Conservation (phyloP, 2,113 vertebrate species). For the Platichthys flesus region DNA sequence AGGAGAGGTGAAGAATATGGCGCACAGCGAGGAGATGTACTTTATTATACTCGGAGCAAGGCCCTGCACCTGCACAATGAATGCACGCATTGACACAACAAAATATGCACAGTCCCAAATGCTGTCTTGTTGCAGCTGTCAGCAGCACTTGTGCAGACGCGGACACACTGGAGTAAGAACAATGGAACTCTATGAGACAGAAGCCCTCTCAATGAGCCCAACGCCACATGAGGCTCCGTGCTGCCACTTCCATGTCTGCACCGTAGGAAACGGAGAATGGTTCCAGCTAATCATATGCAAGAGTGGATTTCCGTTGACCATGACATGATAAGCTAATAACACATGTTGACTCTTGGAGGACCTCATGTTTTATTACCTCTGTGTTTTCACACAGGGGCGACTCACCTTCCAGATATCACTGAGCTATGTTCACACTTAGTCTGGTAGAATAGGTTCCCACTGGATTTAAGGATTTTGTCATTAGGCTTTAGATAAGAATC, state of each 20-base stretch:
- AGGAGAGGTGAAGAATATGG: constrained; percentile 24
- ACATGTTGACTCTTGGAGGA: constrained; percentile 1
- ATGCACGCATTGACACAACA: constrained; percentile 60
- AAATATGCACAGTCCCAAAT: constrained; percentile 67
- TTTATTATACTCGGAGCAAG: constrained; percentile 18
- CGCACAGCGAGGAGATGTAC: constrained; percentile 10
- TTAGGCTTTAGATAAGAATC: neutral
- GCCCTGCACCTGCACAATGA: constrained; percentile 69
- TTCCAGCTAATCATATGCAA: constrained; percentile 77
- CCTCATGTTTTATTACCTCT: constrained; percentile 17
- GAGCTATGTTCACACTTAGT: neutral
- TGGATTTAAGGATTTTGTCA: neutral
- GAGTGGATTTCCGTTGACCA: constrained; percentile 77
- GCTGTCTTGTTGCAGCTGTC: constrained; percentile 73
- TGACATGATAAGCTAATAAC: constrained; percentile 70
- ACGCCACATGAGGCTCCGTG: constrained; percentile 48
- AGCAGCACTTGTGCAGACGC: constrained; percentile 65
- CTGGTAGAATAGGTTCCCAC: neutral
- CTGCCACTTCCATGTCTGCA: constrained; percentile 60
- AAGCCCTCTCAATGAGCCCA: constrained; percentile 45
- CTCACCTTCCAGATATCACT: neutral
- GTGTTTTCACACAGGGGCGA: neutral
- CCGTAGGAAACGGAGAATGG: constrained; percentile 33
- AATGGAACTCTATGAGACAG: constrained; percentile 68
- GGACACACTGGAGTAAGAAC: constrained; percentile 57